Conservation (phyloP, 2,797 vertebrate genomes). For the Spinus olivaceus region DNA sequence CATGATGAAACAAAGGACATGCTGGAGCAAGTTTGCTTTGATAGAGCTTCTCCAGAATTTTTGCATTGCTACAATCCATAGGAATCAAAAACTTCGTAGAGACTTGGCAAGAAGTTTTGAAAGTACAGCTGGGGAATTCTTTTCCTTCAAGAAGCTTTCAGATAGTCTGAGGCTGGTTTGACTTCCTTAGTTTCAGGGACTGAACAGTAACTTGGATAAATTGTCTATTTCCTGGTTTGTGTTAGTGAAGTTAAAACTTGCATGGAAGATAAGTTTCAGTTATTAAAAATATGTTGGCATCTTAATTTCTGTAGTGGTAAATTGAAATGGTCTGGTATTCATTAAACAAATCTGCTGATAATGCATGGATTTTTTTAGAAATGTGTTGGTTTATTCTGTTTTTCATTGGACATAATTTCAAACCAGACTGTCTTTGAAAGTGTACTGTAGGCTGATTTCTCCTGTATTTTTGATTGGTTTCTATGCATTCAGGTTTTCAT, state of each 20-base stretch:
- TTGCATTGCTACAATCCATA: not conserved
- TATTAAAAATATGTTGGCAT: not conserved
- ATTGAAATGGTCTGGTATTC: not conserved
- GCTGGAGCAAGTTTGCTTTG: not conserved
- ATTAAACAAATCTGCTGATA: not conserved
- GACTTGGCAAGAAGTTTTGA: not conserved
- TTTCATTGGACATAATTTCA: not conserved
- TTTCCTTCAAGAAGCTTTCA: not conserved
- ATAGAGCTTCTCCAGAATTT: not conserved
- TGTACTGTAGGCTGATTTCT: not conserved
- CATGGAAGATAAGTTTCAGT: not conserved
- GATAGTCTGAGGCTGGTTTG: not conserved
- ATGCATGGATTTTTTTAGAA: not conserved
- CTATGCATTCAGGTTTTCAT: not conserved
- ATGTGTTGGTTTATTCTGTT: not conserved
- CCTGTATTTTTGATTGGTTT: not conserved
- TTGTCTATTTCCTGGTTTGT: not conserved
- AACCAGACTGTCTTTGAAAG: not conserved
- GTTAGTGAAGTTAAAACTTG: not conserved
- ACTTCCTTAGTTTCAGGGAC: not conserved
- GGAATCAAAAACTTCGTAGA: not conserved
- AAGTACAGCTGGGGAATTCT: not conserved
- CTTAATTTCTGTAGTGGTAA: not conserved
- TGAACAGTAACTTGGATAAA: not conserved
- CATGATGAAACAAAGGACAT: not conserved